A percentile compares a stretch with the other conserved stretches of the same genome.
Evolutionary conservation across 2,113 vertebrate genomes (phyloP).

Genomic region (Erythrolamprus reginae): DNA sequence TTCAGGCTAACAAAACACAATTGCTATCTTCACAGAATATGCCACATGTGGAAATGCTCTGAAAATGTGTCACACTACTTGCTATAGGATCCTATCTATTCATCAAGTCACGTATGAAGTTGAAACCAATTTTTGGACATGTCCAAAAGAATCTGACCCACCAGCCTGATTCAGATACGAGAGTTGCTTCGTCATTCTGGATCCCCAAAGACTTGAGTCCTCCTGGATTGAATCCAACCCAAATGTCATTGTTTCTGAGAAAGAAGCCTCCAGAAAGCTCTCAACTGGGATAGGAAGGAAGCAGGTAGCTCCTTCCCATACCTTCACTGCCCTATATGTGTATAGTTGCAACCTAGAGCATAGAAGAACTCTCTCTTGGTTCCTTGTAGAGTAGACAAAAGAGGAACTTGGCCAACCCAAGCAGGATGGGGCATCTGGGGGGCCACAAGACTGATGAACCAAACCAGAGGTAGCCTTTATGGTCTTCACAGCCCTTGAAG

Average conservation of each 20-base stretch:
- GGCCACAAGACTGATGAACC: not conserved
- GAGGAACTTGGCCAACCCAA: not conserved
- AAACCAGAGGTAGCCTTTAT: not conserved
- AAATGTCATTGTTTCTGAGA: not conserved
- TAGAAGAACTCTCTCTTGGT: not conserved
- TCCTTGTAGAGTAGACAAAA: not conserved
- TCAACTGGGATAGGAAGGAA: not conserved
- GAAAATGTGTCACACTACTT: not conserved
- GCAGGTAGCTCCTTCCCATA: not conserved
- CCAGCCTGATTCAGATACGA: not conserved
- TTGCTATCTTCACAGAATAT: not conserved
- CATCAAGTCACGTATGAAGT: not conserved
- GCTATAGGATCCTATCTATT: not conserved
- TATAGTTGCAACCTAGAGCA: not conserved
- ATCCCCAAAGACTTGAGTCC: not conserved
- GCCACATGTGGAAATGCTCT: not conserved
- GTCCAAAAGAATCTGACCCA: not conserved
- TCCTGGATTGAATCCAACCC: not conserved
- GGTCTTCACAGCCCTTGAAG: not conserved
- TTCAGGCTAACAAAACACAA: not conserved
- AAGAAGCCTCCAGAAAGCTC: not conserved
- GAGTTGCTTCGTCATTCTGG: not conserved
- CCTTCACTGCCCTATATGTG: not conserved
- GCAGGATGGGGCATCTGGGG: not conserved
- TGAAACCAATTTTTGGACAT: not conserved